Evolutionary conservation across 1,140 invertebrate species (phyloP).

Genomic region (Pseudomyrmex cubaensis): DNA sequence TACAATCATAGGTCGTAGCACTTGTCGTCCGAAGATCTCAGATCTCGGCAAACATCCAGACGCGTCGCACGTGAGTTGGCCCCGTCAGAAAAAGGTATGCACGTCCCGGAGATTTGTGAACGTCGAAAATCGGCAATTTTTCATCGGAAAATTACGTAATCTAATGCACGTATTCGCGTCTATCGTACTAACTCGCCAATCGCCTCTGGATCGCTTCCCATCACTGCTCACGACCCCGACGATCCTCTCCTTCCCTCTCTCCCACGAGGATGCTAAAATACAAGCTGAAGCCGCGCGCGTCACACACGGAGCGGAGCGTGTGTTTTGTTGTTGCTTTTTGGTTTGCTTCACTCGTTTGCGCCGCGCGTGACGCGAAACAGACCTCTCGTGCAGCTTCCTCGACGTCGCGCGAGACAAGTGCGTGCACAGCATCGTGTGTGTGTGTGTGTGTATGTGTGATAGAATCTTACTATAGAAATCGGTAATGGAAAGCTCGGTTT

Average conservation of each 20-base stretch:
- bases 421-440: not conserved
- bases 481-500: not conserved
- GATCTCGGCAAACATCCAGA: conserved; percentile 36
- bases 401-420: conserved; percentile 10
- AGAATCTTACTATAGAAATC: not conserved
- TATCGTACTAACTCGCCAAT: conserved; percentile 2
- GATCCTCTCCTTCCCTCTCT: not conserved
- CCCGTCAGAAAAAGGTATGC: conserved; percentile 32
- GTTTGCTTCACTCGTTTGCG: not conserved
- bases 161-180: conserved; percentile 19
- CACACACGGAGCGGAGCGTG: conserved; percentile 1
- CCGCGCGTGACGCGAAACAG: conserved; percentile 38
- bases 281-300: conserved; percentile 11
- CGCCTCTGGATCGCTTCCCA: conserved; percentile 44
- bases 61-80: conserved; percentile 45
- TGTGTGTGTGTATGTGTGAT: no score
- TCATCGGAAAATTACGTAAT: conserved; percentile 30
- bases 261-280: conserved; percentile 22
- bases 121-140: conserved; percentile 2
- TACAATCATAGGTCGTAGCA: conserved; percentile 19
- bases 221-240: conserved; percentile 42
- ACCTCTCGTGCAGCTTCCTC: conserved; percentile 13
- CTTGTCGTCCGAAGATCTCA: conserved; percentile 30
- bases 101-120: conserved; percentile 5
- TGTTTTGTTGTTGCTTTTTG: conserved; percentile 24